These are phyloP conservation scores for Arremon aurantiirostris DNA, from an alignment of 2,797 vertebrate genomes.

Conservation along the genomic window DNA sequence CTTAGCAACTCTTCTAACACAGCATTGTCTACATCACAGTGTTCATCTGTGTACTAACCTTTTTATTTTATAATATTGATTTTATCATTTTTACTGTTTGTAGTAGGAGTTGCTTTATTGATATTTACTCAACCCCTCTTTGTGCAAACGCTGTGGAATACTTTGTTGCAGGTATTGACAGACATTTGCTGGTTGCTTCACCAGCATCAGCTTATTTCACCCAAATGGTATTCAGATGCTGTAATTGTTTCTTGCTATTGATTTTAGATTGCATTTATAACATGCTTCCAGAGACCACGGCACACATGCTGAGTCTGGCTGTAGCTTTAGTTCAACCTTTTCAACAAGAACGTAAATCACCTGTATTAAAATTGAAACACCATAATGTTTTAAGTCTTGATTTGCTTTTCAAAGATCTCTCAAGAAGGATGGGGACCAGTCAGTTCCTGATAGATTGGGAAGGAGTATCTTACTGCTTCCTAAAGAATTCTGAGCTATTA, in stretches of 20 bases:
- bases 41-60: constrained; percentile 74
- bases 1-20: not conserved
- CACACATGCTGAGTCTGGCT: constrained; percentile 34
- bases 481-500: not conserved
- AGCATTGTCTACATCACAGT: constrained; percentile 30
- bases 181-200: constrained; percentile 53
- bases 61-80: constrained; percentile 79
- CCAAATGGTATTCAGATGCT: constrained; percentile 79
- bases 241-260: constrained; percentile 78
- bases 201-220: constrained; percentile 67
- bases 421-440: not conserved
- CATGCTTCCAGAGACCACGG: constrained; percentile 65
- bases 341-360: not conserved
- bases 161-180: constrained; percentile 72
- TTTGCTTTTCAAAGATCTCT: not conserved
- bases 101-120: constrained; percentile 71
- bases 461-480: not conserved
- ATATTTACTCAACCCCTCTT: constrained; percentile 74
- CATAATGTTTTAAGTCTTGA: not conserved
- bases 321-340: constrained; percentile 7
- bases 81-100: constrained; percentile 79
- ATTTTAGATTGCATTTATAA: constrained; percentile 77
- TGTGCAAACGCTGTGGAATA: constrained; percentile 64
- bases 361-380: not conserved
- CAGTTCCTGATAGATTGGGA: not conserved